Conservation (phyloP, 2,797 vertebrate genomes). For the Arnoldichthys spilopterus region DNA sequence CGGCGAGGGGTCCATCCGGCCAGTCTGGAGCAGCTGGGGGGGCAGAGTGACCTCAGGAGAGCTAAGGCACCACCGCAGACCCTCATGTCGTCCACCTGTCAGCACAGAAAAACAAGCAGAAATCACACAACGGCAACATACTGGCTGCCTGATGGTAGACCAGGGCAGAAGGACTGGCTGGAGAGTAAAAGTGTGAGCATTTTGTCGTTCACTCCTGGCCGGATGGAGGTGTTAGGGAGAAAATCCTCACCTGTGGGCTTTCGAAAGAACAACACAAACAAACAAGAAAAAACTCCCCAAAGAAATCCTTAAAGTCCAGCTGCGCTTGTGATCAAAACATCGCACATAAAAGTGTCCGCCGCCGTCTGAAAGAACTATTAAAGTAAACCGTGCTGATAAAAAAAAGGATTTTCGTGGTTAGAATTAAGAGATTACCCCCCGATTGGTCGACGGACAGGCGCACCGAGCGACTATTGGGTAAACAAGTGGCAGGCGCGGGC, state of each 20-base stretch:
- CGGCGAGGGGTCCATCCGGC: slow-evolving; percentile 63
- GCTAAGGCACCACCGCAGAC: slow-evolving; percentile 54
- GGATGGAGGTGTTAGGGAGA: not conserved
- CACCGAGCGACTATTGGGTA: slow-evolving; percentile 61
- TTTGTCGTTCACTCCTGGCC: no score
- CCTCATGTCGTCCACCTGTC: slow-evolving; percentile 66
- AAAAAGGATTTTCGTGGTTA: slow-evolving; percentile 51
- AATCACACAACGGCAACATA: not conserved
- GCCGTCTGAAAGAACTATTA: slow-evolving; percentile 40
- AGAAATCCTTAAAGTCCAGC: not conserved
- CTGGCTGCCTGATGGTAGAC: not conserved
- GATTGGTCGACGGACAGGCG: slow-evolving; percentile 55
- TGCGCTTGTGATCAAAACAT: slow-evolving; percentile 38
- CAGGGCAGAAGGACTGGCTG: no score
- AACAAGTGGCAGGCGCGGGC: slow-evolving; percentile 52
- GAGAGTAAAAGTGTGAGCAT: not conserved
- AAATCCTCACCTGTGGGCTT: not conserved
- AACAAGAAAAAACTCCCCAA: not conserved
- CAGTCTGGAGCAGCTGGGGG: slow-evolving; percentile 57
- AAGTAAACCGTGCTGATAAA: slow-evolving; percentile 40
- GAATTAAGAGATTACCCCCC: slow-evolving; percentile 62
- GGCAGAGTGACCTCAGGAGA: slow-evolving; percentile 41
- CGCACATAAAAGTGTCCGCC: slow-evolving; percentile 15
- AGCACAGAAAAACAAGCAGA: slow-evolving; percentile 2
- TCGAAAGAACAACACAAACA: no score